Evolutionary conservation across 2,797 vertebrate genomes (phyloP).

Genomic region (Urosaurus nigricauda): DNA sequence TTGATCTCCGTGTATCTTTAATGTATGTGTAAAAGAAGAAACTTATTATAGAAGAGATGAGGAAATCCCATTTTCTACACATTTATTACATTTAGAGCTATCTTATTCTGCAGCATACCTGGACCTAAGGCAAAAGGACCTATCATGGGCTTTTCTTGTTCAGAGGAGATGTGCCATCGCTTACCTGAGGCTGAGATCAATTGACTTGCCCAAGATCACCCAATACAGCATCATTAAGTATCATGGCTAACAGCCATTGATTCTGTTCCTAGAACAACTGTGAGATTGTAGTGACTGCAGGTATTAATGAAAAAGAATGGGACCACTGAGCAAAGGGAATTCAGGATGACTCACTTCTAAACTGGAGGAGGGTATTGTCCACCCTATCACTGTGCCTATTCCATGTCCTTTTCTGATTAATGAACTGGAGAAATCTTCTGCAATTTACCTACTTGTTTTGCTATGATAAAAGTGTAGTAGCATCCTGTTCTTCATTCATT

Average conservation of each 20-base stretch:
- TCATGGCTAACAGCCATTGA: neutral
- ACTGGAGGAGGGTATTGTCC: neutral
- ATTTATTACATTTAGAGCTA: neutral
- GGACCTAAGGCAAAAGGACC: neutral
- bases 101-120: neutral
- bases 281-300: neutral
- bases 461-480: neutral
- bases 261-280: neutral
- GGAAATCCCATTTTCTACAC: neutral
- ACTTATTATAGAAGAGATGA: neutral
- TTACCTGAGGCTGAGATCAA: too few species aligned
- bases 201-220: too few species aligned
- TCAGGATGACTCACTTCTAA: neutral
- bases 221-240: neutral
- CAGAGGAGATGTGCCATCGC: too few species aligned
- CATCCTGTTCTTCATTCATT: neutral
- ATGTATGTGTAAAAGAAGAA: neutral
- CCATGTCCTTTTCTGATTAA: neutral
- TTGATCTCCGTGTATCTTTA: neutral
- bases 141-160: too few species aligned
- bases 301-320: neutral
- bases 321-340: neutral
- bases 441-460: neutral
- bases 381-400: neutral
- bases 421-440: neutral